Evolutionary conservation across 2,888 invertebrate genomes (phyloP), one percentile per base, ranked within the genome.

Genomic region (Dynastes grantii): DNA sequence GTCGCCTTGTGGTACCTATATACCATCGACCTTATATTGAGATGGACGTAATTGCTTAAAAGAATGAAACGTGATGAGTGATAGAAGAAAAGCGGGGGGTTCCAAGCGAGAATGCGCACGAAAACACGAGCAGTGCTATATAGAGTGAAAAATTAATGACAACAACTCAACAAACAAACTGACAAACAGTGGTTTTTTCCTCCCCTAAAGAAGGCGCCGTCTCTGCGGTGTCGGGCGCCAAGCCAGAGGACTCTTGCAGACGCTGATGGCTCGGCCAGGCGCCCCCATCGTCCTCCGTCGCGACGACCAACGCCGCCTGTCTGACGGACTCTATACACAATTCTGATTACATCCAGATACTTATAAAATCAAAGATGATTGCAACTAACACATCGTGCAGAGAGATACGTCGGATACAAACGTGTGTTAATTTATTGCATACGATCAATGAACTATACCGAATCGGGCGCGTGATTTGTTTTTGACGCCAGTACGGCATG

Each of bases 251-350:
- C 84, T 83, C 85, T 85, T 84, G 85, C 84, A 85, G 85, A 84
- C 85, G 85, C 90, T 90, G 90, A 90, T 90, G 90, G 90, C 90
- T 89, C 90, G 89, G 90, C 90, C 90, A 90, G 90, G 90, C 91
- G 90, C 91, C 91, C 90, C 89, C 87, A 55, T 70, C 70, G 70
- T 70, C n/a, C 88, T 75, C 81, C 82, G 83, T 82, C 84, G 83
- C 83, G 84, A 83, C 85, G 84, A 82, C 84, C 78, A 81, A 82
- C 85, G 87, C 85, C 86, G 86, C 86, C 87, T 86, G 86, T 85
- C 85, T 85, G 86, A 85, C 85, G 85, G 85, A 85, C 85, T 85
- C 83, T 82, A 67, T 53, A 70, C 65, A 67, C 78, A 61, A 81
- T 82, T 81, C 84, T 84, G 85, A 85, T 86, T 86, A 85, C 70